Base-by-base conservation (phyloP, 1,140 invertebrate genomes). In the Drosophila nigromelanica region DNA sequence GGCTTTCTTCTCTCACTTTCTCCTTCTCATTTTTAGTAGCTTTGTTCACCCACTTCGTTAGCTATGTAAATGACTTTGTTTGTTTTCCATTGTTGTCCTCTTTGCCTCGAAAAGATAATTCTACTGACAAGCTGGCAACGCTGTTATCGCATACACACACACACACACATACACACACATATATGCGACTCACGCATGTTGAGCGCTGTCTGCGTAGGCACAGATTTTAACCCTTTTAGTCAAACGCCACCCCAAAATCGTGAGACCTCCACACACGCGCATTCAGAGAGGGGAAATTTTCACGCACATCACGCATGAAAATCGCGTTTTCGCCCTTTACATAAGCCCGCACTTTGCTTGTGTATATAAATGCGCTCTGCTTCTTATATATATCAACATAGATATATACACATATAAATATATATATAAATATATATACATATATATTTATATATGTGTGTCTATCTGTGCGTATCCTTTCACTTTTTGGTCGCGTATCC, bases 1-100 rank as follows among this genome's bases (percentile, higher is more conserved):
- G 6, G 7, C 37, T 4, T 4, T 30, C 5, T 35, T 30, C 30
- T 66, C 21, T 14, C 35, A 33, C 58, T 68, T 54, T 33, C 27
- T 37, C 66, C n/a, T 4, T 37, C 42, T 33, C 42, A 0, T 11
- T 14, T 68, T 15, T 39, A 18, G 37, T 43, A 33, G 52, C 66
- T 73, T 73, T 89, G 82, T 73, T 79, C 83, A 89, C 69, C 77
- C 73, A 89, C 79, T 89, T 89, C 83, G 79, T 89, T 89, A 89
- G 76, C 78, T 80, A 89, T 78, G 83, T 89, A 89, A 89, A 89
- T 89, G 79, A 89, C 70, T 89, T 89, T 89, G 76, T 89, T 89
- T 82, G 78, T 68, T 67, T 78, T 70, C 47, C 73, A 70, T 76
- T 83, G 55, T 76, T 73, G 67, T 66, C 30, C n/a, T 62, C 56